A percentile compares a stretch with the other conserved stretches of the same genome.
phyloP scores from a whole-genome alignment of 1,140 invertebrate genomes.

The Drosophila albomicans region DNA sequence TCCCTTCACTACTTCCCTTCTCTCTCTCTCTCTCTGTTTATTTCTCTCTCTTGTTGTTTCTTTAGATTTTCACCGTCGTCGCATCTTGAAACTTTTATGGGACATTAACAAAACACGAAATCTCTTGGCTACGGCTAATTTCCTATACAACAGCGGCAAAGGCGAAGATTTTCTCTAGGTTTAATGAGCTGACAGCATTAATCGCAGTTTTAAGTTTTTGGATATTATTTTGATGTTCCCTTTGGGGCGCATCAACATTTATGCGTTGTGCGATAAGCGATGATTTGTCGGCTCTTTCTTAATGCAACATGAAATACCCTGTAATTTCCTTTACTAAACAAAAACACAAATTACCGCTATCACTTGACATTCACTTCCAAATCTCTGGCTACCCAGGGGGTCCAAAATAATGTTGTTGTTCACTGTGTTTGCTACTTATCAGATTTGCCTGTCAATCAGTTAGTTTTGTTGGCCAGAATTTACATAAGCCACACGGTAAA shows the following conservation, averaged over 20 bases:
- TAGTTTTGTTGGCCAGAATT: conserved; percentile 25
- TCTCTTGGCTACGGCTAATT: conserved; percentile 48
- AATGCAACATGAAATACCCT: background rate
- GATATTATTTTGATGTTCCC: conserved; percentile 26
- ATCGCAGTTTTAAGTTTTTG: conserved; percentile 33
- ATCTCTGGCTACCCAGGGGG: background rate
- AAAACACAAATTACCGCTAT: background rate
- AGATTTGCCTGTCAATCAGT: conserved; percentile 39
- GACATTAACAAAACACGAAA: conserved; percentile 38
- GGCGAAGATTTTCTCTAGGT: conserved; percentile 30
- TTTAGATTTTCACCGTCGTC: conserved; percentile 17
- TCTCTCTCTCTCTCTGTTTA: background rate
- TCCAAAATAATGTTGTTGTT: background rate
- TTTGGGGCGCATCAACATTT: conserved; percentile 20
- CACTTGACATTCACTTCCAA: background rate
- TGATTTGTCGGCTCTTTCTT: background rate
- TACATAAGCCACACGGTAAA: conserved; percentile 33
- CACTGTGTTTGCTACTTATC: conserved; percentile 12
- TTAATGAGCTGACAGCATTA: conserved; percentile 41
- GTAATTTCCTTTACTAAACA: background rate
- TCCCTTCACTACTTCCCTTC: background rate
- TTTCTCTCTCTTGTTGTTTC: background rate
- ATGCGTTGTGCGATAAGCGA: background rate
- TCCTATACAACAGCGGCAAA: conserved; percentile 26
- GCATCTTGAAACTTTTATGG: conserved; percentile 31